These are phyloP conservation scores for Ficedula albicollis DNA, from an alignment of 2,797 vertebrate species.

Conservation along the genomic window DNA sequence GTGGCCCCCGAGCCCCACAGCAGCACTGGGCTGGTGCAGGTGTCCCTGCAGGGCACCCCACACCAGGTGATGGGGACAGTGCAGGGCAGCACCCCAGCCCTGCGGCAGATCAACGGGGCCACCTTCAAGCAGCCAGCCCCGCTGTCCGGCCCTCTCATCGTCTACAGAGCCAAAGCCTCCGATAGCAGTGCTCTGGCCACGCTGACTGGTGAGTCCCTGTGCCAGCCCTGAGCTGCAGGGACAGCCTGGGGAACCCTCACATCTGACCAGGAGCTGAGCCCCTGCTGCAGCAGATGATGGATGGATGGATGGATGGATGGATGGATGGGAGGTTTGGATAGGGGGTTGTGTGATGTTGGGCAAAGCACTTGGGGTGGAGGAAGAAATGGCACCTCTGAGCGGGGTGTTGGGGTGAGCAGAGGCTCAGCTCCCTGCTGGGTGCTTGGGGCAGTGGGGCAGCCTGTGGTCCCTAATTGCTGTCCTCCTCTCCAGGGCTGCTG, in stretches of 20 bases:
- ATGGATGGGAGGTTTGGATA: not conserved
- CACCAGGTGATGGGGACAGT: conserved; percentile 78
- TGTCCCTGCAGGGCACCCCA: conserved; percentile 66
- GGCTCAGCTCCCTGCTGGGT: not conserved
- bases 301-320: not conserved
- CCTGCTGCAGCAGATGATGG: not conserved
- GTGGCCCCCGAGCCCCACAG: not conserved
- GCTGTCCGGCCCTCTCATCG: conserved; percentile 81
- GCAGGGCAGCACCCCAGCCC: conserved; percentile 81
- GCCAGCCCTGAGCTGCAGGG: fast-evolving
- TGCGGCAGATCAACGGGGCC: conserved; percentile 80
- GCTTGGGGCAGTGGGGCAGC: not conserved
- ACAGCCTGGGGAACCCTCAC: fast-evolving
- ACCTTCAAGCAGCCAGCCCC: conserved; percentile 84
- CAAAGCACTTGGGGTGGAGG: not conserved
- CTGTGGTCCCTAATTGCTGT: not conserved
- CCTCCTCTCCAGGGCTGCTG: conserved; percentile 79
- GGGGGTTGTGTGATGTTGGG: not conserved
- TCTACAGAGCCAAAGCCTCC: conserved; percentile 79
- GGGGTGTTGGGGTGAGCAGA: not conserved
- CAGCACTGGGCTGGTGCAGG: conserved; percentile 41
- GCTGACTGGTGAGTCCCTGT: conserved; percentile 78
- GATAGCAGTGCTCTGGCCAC: conserved; percentile 74
- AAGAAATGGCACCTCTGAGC: not conserved
- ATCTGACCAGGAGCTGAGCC: fast-evolving